Base-by-base conservation (phyloP, 2,888 invertebrate genomes). In the Reticulitermes lucifugus region DNA sequence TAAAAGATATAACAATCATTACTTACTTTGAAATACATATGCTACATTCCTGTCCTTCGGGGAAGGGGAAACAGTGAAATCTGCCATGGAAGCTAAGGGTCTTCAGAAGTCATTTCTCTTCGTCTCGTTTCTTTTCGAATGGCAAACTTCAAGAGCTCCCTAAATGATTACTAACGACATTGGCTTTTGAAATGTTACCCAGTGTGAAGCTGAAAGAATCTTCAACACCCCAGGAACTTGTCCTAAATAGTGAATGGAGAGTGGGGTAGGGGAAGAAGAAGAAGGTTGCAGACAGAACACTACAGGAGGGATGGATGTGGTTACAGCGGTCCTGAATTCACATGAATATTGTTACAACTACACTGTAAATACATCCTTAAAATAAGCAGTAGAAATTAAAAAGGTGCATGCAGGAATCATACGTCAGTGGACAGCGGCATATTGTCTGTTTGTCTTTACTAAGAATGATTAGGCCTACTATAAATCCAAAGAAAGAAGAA, bases 121-220 rank as follows among this genome's bases (percentile, higher is more conserved):
- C 73, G 6, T 29, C 21, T 73, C 41, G 41, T 41, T 73, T 35
- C 73, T 41, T 29, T 73, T 73, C 73, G 41, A 21, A 21, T 41
- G 71, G 41, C 73, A 73, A 73, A 73, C 73, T 41, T 41, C 73
- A 41, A 73, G 73, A 73, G 73, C 29, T 73, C 73, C 29, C 73
- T 73, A 73, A 73, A 73, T 73, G 73, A 41, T 73, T 41, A 41
- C 73, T 41, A 73, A 73, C 41, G 73, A 73, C 73, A 71, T 18
- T n/a, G 35, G 71, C 29, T 71, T 71, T 60, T 60, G 29, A 71
- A 25, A 71, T 71, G 73, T 73, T 73, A 29, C 73, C 73, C 73
- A 10, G 25, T n/a, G 65, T n/a, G 65, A n/a, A 6, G 25, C 65
- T 25, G 65, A n/a, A 51, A 71, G 73, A 9, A 35, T 12, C 22